phyloP scores from a whole-genome alignment of 2,888 invertebrate genomes.

The Lampropteryx suffumata region DNA sequence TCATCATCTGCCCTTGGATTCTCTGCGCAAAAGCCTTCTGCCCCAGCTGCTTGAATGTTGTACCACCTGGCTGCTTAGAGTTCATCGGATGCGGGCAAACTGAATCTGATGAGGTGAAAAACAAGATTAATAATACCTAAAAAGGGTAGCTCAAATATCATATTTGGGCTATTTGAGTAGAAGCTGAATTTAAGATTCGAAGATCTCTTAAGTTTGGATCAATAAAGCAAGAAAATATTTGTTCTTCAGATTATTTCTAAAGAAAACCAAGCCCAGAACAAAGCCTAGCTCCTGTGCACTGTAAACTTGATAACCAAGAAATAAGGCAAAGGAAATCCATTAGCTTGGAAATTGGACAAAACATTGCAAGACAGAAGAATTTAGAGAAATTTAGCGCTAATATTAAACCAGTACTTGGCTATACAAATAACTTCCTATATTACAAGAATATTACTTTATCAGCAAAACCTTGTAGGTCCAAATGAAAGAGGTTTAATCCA shows the following conservation, averaged over 20 bases:
- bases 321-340: constrained; percentile 9
- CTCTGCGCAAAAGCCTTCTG: constrained; percentile 2
- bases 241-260: not conserved
- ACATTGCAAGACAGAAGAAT: not conserved
- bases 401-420: not conserved
- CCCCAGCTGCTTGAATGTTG: constrained; percentile 3
- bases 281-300: not conserved
- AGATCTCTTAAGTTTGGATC: no score
- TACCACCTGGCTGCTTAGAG: not conserved
- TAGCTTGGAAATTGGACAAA: constrained; percentile 12
- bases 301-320: constrained; percentile 5
- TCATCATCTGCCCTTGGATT: not conserved
- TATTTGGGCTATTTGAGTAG: no score
- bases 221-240: not conserved
- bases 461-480: not conserved
- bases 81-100: constrained; percentile 1
- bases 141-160: not conserved
- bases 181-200: no score
- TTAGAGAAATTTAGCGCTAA: not conserved
- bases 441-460: no score
- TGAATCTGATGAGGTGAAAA: no score
- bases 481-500: constrained; percentile 6
- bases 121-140: no score
- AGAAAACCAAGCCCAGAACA: not conserved
- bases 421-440: no score